Conservation (phyloP, 2,797 vertebrate genomes). For the Bradypodion ventrale region DNA sequence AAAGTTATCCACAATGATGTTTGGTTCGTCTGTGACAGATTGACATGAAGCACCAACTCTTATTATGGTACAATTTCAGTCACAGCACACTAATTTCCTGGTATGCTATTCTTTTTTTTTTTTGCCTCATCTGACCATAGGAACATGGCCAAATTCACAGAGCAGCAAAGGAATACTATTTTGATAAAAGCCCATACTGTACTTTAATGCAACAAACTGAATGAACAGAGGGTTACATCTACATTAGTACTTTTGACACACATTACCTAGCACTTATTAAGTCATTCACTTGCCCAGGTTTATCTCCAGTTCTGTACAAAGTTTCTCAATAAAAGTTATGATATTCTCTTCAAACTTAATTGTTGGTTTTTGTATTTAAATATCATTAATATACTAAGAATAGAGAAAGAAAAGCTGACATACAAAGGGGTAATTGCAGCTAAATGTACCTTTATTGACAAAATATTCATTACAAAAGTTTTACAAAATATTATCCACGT, state of each 20-base stretch:
- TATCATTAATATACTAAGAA: not conserved
- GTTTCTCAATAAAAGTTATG: not conserved
- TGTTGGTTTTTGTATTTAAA: not conserved
- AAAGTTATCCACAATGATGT: not conserved
- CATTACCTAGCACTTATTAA: not conserved
- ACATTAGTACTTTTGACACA: not conserved
- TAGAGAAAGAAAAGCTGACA: not conserved
- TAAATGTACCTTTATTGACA: no score
- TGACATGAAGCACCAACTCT: not conserved
- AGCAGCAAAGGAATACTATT: not conserved
- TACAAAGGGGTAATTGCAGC: no score
- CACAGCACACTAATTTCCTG: not conserved
- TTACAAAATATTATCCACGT: no score
- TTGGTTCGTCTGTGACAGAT: not conserved
- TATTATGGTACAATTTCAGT: not conserved
- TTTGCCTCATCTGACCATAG: not conserved
- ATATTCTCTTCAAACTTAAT: not conserved
- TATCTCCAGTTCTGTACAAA: not conserved
- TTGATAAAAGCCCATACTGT: not conserved
- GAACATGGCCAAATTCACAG: not conserved
- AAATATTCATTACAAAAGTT: no score
- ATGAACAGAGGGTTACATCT: not conserved
- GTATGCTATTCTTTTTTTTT: not conserved
- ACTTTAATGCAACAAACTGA: not conserved
- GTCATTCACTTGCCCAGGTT: not conserved